Conservation (phyloP, 2,797 vertebrate genomes). For the Tympanoctomys barrerae region DNA sequence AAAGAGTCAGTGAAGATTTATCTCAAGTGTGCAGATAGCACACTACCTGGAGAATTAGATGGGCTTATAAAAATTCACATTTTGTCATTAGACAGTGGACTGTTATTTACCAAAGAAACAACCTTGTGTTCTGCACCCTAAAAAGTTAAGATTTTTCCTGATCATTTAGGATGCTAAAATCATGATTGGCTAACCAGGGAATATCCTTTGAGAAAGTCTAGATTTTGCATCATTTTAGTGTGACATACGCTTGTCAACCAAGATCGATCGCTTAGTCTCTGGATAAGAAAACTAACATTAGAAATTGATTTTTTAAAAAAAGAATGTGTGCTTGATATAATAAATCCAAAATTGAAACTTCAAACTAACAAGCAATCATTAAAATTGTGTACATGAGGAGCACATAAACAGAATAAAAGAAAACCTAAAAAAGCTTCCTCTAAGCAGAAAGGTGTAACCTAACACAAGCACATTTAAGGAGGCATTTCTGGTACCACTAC, state of each 20-base stretch:
- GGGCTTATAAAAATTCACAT: slow-evolving; percentile 62
- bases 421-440: neutral
- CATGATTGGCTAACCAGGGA: neutral
- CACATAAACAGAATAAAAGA: neutral
- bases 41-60: slow-evolving; percentile 59
- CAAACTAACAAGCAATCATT: slow-evolving; percentile 27
- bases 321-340: slow-evolving; percentile 64
- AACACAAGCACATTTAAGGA: neutral
- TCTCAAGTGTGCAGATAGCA: slow-evolving; percentile 70
- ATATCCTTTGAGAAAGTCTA: neutral
- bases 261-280: neutral
- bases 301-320: slow-evolving; percentile 49
- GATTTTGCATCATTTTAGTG: neutral
- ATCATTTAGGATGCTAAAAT: neutral
- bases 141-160: neutral
- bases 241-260: neutral
- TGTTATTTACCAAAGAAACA: slow-evolving; percentile 60
- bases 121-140: neutral
- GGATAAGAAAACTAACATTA: slow-evolving; percentile 44
- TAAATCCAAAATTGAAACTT: slow-evolving; percentile 70
- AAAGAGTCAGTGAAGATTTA: slow-evolving; percentile 68
- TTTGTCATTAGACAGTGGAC: slow-evolving; percentile 71
- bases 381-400: neutral
- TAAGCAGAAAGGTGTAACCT: neutral
- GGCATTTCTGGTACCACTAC: neutral